Evolutionary conservation across 2,113 vertebrate species (phyloP).

Genomic region (Fukomys damarensis): DNA sequence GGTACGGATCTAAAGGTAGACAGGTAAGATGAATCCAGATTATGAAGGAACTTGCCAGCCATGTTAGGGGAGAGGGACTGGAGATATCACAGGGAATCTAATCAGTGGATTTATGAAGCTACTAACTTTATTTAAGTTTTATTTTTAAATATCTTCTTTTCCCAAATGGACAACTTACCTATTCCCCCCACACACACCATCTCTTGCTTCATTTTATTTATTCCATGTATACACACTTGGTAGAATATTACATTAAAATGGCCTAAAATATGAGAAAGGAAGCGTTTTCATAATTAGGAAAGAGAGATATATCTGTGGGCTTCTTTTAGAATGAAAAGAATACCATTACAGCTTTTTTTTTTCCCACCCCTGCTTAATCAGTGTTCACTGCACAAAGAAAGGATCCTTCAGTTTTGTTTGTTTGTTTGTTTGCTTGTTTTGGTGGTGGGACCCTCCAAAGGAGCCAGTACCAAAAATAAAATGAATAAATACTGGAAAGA

Average conservation of each 20-base stretch:
- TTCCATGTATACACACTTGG: neutral
- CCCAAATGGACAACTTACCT: neutral
- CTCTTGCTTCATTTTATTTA: neutral
- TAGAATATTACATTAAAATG: neutral
- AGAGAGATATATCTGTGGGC: neutral
- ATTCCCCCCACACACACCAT: too few relatives aligned
- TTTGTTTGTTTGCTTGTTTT: too few relatives aligned
- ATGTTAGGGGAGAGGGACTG: neutral
- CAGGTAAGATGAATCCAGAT: neutral
- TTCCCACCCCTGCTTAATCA: neutral
- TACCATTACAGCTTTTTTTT: neutral
- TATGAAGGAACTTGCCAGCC: neutral
- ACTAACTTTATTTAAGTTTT: neutral
- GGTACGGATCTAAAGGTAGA: neutral
- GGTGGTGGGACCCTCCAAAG: neutral
- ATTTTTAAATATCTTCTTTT: neutral
- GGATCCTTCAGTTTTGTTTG: neutral
- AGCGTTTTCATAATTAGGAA: neutral
- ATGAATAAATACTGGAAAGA: too few relatives aligned
- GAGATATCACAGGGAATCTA: neutral
- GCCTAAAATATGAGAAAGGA: neutral
- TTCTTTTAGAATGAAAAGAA: neutral
- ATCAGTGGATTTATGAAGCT: neutral
- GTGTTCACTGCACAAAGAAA: neutral
- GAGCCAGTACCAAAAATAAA: neutral